Conservation (phyloP, 2,113 vertebrate genomes). For the Sylvilagus bachmani region DNA sequence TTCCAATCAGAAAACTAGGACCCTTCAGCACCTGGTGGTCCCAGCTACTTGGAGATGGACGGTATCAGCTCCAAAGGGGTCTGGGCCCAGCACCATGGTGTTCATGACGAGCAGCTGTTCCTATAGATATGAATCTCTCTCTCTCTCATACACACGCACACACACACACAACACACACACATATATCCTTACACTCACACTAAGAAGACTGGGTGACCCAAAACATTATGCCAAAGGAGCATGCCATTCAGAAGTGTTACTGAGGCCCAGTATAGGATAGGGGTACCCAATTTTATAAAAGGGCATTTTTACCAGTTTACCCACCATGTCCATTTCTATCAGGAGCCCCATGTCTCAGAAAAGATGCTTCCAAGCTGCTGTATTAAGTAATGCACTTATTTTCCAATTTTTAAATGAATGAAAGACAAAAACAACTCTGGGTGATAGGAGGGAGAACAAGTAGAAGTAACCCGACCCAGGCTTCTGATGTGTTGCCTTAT, state of each 20-base stretch:
- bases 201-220: background rate
- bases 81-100: background rate
- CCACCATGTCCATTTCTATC: background rate
- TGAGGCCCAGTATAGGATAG: background rate
- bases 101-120: background rate
- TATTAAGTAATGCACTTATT: conserved; percentile 7
- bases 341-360: background rate
- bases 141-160: background rate
- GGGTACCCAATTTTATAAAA: background rate
- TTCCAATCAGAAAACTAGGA: background rate
- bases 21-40: background rate
- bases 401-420: background rate
- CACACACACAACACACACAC: background rate
- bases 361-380: background rate
- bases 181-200: no score
- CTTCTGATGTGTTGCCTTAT: background rate
- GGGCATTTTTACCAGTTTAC: background rate
- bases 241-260: background rate
- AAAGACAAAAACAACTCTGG: background rate
- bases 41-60: background rate
- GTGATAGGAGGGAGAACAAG: background rate
- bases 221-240: background rate
- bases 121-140: background rate
- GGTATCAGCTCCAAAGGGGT: background rate
- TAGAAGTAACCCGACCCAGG: background rate